Base-by-base conservation (phyloP, 2,888 invertebrate species). In the Tetranychus piercei region DNA sequence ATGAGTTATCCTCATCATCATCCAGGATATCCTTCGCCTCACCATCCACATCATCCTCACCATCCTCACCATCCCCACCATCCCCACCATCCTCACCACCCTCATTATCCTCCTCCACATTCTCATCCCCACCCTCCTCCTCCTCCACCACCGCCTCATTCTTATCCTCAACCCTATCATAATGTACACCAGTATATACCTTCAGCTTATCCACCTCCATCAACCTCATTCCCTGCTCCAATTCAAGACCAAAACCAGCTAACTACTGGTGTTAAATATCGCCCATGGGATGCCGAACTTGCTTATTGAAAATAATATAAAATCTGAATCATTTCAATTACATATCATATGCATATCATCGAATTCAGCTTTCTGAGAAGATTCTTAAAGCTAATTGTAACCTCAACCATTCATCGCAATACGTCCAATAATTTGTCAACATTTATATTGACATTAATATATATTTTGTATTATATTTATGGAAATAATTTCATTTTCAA, bases 181-280 rank as follows among this genome's bases (percentile, higher is more conserved):
- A 55, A 55, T 55, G 55, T 55, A 5, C 69, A 69, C 23, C 69
- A 69, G 20, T 69, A 69, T 69, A 20, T 69, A 9, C 69, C 69
- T 6, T 18, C 22, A 5, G 20, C 11, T 23, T 20, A 23, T 22
- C 69, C 69, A 22, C 69, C 69, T 11, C 69, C 69, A 23, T 22
- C 69, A n/a, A 11, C 22, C 18, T 11, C 69, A 20, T 11, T 22
- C n/a, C 22, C 69, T 20, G n/a, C 11, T 23, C 9, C 69, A 20
- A 69, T 69, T 23, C 69, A 67, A 9, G 20, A 69, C 5, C 69
- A 69, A 23, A 20, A n/a, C 1, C 69, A 20, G 5, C 7, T 20
- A 69, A 23, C 69, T 69, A 11, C 20, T 20, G 69, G n/a, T 23
- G 22, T 20, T 20, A 20, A 69, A 5, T 69, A 22, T 69, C 69